Percentiles rank a stretch among this genome's conserved stretches.
Evolutionary conservation across 2,888 invertebrate genomes (phyloP).

Genomic region (Petrolisthes cinctipes): DNA sequence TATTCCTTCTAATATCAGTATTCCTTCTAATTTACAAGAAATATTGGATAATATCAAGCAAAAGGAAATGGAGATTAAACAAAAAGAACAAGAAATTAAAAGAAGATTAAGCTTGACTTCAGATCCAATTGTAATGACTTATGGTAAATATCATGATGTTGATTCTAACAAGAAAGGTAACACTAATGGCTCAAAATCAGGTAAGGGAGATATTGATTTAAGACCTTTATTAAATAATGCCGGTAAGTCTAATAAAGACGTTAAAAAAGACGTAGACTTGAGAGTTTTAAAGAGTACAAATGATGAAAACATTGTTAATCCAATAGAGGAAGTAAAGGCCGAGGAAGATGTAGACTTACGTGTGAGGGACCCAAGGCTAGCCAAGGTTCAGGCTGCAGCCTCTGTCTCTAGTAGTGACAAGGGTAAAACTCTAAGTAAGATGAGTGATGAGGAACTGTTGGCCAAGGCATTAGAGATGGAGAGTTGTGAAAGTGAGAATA

Average conservation of each 20-base stretch:
- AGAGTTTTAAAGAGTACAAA: conserved; percentile 44
- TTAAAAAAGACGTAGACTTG: conserved; percentile 45
- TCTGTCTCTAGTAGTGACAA: conserved; percentile 14
- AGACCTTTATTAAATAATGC: conserved; percentile 36
- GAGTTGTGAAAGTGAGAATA: not conserved
- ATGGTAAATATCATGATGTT: conserved; percentile 44
- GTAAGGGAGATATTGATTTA: conserved; percentile 45
- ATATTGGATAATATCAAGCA: conserved; percentile 61
- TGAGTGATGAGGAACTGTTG: conserved; percentile 55
- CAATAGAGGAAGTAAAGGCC: conserved; percentile 17
- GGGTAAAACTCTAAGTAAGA: conserved; percentile 46
- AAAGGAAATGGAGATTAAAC: conserved; percentile 60
- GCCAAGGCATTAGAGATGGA: conserved; percentile 61
- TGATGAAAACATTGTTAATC: conserved; percentile 14
- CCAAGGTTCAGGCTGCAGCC: conserved; percentile 43
- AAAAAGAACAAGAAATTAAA: conserved; percentile 62
- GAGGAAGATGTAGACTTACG: conserved; percentile 49
- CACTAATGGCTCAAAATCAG: conserved; percentile 8
- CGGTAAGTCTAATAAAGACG: conserved; percentile 28
- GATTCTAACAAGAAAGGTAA: conserved; percentile 31
- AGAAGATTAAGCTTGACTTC: conserved; percentile 51
- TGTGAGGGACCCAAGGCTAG: conserved; percentile 54
- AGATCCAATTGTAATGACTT: conserved; percentile 56
- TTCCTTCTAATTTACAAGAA: conserved; percentile 63
- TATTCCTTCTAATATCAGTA: conserved; percentile 53